phyloP scores from a whole-genome alignment of 2,888 invertebrate species.

The Hypselothyrea guttata region DNA sequence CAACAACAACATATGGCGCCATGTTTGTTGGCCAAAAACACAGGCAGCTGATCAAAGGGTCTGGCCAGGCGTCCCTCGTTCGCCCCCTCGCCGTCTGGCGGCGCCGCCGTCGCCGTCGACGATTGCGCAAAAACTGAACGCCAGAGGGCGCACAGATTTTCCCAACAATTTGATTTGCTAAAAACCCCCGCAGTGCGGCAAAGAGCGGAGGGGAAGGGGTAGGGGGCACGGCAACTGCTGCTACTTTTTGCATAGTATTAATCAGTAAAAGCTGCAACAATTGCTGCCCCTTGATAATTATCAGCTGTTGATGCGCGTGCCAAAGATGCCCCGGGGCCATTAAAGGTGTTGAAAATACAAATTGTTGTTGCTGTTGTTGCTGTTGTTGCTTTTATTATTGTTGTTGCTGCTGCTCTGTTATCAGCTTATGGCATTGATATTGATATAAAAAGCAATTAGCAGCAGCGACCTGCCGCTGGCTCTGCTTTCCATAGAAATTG shows the following conservation, averaged over 20 bases:
- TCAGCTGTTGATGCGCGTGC: conserved; percentile 40
- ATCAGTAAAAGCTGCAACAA: conserved; percentile 41
- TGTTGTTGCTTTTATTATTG: too few species aligned
- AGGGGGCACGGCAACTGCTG: conserved; percentile 7
- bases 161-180: conserved; percentile 21
- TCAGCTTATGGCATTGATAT: conserved; percentile 50
- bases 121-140: conserved; percentile 49
- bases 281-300: conserved; percentile 47
- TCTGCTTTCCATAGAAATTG: conserved; percentile 64
- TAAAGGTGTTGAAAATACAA: conserved; percentile 61
- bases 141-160: conserved; percentile 42
- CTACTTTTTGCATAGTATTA: conserved; percentile 58
- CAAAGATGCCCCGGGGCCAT: conserved; percentile 47
- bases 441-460: conserved; percentile 75
- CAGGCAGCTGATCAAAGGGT: conserved; percentile 50
- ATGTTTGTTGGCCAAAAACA: conserved; percentile 56
- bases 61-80: conserved; percentile 15
- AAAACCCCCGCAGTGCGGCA: too few species aligned
- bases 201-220: not conserved
- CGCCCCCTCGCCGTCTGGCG: conserved; percentile 15
- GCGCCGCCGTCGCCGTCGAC: conserved; percentile 30
- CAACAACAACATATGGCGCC: conserved; percentile 58
- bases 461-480: conserved; percentile 42
- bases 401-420: conserved; percentile 58
- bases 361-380: too few species aligned